Evolutionary conservation across 2,113 vertebrate species (phyloP).

Genomic region (Pipra filicauda): DNA sequence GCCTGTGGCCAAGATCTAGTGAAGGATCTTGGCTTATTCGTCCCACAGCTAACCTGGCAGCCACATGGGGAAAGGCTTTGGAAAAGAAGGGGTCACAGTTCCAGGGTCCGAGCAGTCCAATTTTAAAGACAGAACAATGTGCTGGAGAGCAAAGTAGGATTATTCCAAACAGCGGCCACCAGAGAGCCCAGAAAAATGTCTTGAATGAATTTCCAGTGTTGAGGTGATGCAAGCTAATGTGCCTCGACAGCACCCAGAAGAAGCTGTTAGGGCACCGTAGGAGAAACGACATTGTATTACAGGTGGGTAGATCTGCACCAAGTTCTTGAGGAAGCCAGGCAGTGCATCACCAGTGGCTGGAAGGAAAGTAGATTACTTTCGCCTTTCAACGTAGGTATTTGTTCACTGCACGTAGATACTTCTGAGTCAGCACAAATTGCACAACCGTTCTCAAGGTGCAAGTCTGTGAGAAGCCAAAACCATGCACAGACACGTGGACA

Average conservation of each 20-base stretch:
- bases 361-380: background rate
- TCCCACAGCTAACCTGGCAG: constrained; percentile 80
- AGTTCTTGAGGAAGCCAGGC: background rate
- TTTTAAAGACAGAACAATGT: constrained; percentile 80
- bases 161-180: constrained; percentile 75
- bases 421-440: background rate
- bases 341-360: constrained; percentile 17
- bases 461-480: background rate
- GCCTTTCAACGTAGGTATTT: rapidly evolving
- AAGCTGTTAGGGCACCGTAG: constrained; percentile 49
- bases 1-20: constrained; percentile 72
- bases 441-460: background rate
- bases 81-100: constrained; percentile 83
- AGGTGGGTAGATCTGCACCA: constrained; percentile 9
- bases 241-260: constrained; percentile 53
- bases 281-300: constrained; percentile 79
- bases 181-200: constrained; percentile 35
- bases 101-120: constrained; percentile 89
- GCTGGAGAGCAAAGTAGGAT: constrained; percentile 71
- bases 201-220: constrained; percentile 29
- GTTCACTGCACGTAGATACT: rapidly evolving
- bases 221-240: constrained; percentile 22
- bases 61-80: constrained; percentile 79
- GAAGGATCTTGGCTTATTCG: constrained; percentile 80
- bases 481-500: rapidly evolving